phyloP scores from a whole-genome alignment of 2,888 invertebrate species.

The Dynastes hyllus region DNA sequence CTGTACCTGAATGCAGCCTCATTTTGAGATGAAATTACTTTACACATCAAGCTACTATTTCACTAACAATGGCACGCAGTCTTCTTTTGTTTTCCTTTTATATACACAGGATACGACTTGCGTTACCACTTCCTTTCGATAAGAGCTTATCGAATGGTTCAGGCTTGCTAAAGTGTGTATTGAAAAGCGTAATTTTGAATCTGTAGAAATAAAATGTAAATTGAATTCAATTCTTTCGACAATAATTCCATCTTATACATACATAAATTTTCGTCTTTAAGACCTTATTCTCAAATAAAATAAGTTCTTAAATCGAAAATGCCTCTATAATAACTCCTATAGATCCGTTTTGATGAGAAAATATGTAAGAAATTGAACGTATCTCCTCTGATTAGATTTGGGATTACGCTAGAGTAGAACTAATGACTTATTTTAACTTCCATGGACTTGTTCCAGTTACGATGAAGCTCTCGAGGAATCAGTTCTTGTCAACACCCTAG shows the following conservation, averaged over 20 bases:
- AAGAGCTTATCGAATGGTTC: conserved; percentile 33
- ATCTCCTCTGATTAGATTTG: too few species aligned
- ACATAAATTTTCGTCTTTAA: not conserved
- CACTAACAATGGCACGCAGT: conserved; percentile 14
- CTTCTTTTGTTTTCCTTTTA: conserved; percentile 28
- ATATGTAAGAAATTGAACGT: too few species aligned
- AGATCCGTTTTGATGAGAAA: too few species aligned
- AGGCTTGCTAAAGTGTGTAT: not conserved
- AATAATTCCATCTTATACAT: not conserved
- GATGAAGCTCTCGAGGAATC: too few species aligned
- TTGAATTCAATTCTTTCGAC: not conserved
- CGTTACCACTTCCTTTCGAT: conserved; percentile 42
- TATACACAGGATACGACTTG: conserved; percentile 36
- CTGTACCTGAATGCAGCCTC: not conserved
- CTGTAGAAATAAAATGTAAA: not conserved
- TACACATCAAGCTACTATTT: conserved; percentile 18
- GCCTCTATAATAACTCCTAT: too few species aligned
- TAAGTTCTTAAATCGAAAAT: too few species aligned
- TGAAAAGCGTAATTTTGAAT: not conserved
- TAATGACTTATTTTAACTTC: too few species aligned
- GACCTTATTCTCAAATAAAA: too few species aligned
- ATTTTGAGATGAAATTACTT: not conserved
- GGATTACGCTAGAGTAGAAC: too few species aligned
- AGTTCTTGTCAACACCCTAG: too few species aligned
- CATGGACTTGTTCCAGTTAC: too few species aligned